Evolutionary conservation across 2,888 invertebrate genomes (phyloP).

Genomic region (Meandrusa payeni): DNA sequence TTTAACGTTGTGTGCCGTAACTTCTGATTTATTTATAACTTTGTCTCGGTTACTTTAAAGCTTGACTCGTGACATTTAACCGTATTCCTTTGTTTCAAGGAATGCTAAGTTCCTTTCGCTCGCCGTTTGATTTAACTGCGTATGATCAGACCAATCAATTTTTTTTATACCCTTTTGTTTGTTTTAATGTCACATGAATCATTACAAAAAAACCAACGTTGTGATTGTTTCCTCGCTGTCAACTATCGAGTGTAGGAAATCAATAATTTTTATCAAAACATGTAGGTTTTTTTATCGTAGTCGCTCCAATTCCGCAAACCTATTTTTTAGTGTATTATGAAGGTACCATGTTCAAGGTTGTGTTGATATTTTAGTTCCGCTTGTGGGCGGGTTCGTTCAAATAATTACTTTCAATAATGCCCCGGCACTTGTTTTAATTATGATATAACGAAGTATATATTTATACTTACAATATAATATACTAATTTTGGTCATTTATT

Average conservation of each 20-base stretch:
- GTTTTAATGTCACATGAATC: neutral
- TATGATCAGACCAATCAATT: slow-evolving; percentile 13
- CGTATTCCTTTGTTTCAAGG: slow-evolving; percentile 19
- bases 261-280: slow-evolving; percentile 18
- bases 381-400: too few relatives aligned
- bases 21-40: slow-evolving; percentile 12
- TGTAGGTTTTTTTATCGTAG: slow-evolving; percentile 33
- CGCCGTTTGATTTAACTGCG: slow-evolving; percentile 14
- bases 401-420: slow-evolving; percentile 27
- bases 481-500: too few relatives aligned
- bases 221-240: neutral
- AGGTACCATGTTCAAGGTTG: slow-evolving; percentile 38
- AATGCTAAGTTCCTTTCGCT: slow-evolving; percentile 24
- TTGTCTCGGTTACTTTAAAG: slow-evolving; percentile 5
- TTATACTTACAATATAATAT: too few relatives aligned
- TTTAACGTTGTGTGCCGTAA: too few relatives aligned
- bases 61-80: slow-evolving; percentile 18
- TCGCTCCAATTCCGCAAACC: slow-evolving; percentile 36
- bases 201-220: neutral
- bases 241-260: slow-evolving; percentile 8
- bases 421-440: neutral
- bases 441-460: too few relatives aligned
- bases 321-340: slow-evolving; percentile 33
- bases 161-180: neutral
- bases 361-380: slow-evolving; percentile 31